These are phyloP conservation scores for Caenorhabditis uteleia DNA, from an alignment of 2,888 invertebrate genomes.

Conservation along the genomic window DNA sequence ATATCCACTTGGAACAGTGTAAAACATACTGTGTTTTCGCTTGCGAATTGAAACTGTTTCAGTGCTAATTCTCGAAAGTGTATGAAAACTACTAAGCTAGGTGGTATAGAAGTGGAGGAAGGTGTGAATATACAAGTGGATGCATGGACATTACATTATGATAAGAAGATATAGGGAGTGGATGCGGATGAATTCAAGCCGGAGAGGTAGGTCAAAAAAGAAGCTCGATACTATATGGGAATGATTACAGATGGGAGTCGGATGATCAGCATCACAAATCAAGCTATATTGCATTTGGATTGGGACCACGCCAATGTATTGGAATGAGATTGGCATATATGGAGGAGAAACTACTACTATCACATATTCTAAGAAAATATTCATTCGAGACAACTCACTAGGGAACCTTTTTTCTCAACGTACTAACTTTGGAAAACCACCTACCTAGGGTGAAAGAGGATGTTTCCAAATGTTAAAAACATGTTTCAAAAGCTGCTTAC, in stretches of 20 bases:
- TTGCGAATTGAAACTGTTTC: slow-evolving; percentile 17
- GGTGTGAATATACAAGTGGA: slow-evolving; percentile 42
- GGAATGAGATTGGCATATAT: slow-evolving; percentile 61
- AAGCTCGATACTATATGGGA: no score
- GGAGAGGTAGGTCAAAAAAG: slow-evolving; percentile 38
- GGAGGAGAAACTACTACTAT: slow-evolving; percentile 60
- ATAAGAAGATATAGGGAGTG: slow-evolving; percentile 41
- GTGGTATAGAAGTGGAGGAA: slow-evolving; percentile 45
- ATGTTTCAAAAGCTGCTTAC: no score
- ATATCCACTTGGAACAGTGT: slow-evolving; percentile 43
- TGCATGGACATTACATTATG: slow-evolving; percentile 17
- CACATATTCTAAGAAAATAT: slow-evolving; percentile 51
- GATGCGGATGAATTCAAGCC: slow-evolving; percentile 37
- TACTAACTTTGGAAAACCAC: no score
- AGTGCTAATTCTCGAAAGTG: slow-evolving; percentile 30
- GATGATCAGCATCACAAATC: slow-evolving; percentile 3
- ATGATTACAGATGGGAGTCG: slow-evolving; percentile 25
- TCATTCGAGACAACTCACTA: slow-evolving; percentile 35
- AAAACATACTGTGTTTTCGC: no score
- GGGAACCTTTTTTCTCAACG: no score
- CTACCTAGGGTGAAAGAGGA: no score
- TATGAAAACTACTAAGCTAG: slow-evolving; percentile 49
- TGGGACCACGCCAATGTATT: slow-evolving; percentile 56
- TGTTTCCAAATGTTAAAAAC: no score
- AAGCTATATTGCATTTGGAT: slow-evolving; percentile 48